Evolutionary conservation across 2,888 invertebrate genomes (phyloP), one percentile per base, ranked within the genome.

Genomic region (Autographa gamma): DNA sequence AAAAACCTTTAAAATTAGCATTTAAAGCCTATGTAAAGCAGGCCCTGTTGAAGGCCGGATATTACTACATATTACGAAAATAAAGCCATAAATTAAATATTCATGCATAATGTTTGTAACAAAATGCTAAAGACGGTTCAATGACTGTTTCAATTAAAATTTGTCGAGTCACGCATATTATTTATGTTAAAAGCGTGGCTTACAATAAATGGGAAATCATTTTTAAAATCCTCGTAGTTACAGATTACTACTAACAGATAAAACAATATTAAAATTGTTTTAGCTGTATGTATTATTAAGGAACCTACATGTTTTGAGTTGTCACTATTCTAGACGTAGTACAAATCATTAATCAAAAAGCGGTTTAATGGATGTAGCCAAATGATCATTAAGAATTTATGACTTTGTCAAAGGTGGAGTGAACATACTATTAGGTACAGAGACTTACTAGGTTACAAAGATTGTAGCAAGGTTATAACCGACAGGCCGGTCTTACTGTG

Each of bases 101-200:
- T 5, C n/a, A n/a, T 16, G n/a, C 0, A 48, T 3, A 48, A 48
- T 0, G 13, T 13, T n/a, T 48, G 48, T n/a, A 48, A 48, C 13
- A 48, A 16, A 2, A 11, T 18, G 6, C 18, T 6, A 54, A 1
- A 25, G 54, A 13, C 19, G 54, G 18, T 54, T 54, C 19, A 54
- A 54, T 25, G 11, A 54, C 54, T 54, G 54, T 19, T 54, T 54
- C 25, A 54, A 54, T 54, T 54, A 54, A 54, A 52, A 18, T 18
- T 11, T 11, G 11, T 19, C 54, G 25, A 54, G 19, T 54, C 54
- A 54, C 19, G 3, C 1, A 2, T 11, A 19, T 9, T 19, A 19
- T 54, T 54, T 54, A 13, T 19, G 4, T 2, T 13, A 56, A 56
- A 56, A 56, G 19, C 25, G 25, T 25, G 54, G 25, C 25, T 56